Evolutionary conservation across 2,113 vertebrate species (phyloP), one percentile per base, ranked within the genome.

Genomic region (Brienomyrus brachyistius): DNA sequence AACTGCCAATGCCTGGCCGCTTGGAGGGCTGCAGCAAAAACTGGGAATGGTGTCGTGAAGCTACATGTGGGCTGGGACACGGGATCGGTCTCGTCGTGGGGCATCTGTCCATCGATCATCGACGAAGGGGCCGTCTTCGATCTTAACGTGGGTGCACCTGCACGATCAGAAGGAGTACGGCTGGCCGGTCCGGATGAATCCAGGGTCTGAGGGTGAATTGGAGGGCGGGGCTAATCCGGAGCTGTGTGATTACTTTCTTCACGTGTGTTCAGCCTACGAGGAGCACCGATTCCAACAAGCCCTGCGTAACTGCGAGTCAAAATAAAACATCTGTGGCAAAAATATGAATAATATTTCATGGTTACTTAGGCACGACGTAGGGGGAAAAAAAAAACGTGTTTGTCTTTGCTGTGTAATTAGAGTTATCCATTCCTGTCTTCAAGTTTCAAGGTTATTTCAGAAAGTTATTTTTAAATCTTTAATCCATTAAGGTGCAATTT

Each of bases 401-500:
- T 56, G 40, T 23, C 82, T 23, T 54, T 87, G 40, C 85, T 40
- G 50, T 19, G 51, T 54, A 51, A 87, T 54, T 19, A 43, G 27
- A 0, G 43, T 50, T 88, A 48, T 17, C 87, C 87, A 27, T 70
- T 47, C n/a, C 45, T 17, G 7, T 70, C 87, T 88, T 45, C 59
- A 70, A 74, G 87, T 74, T 70, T 66, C 87, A 48, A n/a, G 59
- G 85, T 87, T 87, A 54, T 56, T 56, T 84, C 45, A 84, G n/a
- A 19, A 56, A 19, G 35, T 23, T 87, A 23, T 45, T 86, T 31
- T 21, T 4, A 54, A 21, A 43, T 13, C 74, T 80, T 80, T 23
- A 70, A 87, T 87, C 86, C 19, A 35, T 56, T 87, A 74, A 70
- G 87, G 87, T 88, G 87, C 87, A 88, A 51, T 13, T 10, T 62